Evolutionary conservation across 37 sponge, comb jelly and placozoan species (phyloP), one percentile per base, ranked within the genome.

Genomic region (Crambe crambe): DNA sequence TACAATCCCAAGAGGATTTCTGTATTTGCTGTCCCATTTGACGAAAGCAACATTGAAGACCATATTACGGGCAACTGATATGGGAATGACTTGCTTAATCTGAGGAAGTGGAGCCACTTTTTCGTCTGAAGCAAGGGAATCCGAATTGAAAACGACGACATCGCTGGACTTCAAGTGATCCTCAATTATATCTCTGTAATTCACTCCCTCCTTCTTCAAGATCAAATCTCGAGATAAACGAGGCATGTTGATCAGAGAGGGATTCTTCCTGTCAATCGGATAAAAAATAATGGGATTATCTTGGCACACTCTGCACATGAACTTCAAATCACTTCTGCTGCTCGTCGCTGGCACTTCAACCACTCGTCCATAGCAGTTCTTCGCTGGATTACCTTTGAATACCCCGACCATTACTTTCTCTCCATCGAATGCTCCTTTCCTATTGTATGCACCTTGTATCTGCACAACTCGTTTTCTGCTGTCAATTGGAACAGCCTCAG

Each of bases 351-450:
- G 32, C 5, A 85, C 79, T 27, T 74, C 70, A 41, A 80, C 15
- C 0, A 87, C 82, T n/a, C 74, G 74, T 0, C 89, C 93, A 75
- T 75, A 80, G 25, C 56, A 61, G 37, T 59, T 44, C 22, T 36
- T 40, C 40, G 43, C 0, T 26, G 72, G 78, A 75, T 37, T 36
- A 56, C 43, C 58, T 35, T 71, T 29, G 54, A 80, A 68, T 0
- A 84, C 47, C 17, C 70, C 77, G 9, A 92, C 85, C 18, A 34
- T 36, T 15, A 92, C 93, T 30, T 54, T 66, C 39, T 81, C 88
- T 30, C 77, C 82, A 76, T 85, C 78, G 42, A 92, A 84, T 56
- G 93, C 88, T 44, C 89, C 85, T 72, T 40, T 75, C 40, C 88
- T 70, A 68, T 88, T 87, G 8, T 59, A 67, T 18, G 51, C 4